Evolutionary conservation across 2,797 vertebrate species (phyloP).

Genomic region (Gymnodraco acuticeps): DNA sequence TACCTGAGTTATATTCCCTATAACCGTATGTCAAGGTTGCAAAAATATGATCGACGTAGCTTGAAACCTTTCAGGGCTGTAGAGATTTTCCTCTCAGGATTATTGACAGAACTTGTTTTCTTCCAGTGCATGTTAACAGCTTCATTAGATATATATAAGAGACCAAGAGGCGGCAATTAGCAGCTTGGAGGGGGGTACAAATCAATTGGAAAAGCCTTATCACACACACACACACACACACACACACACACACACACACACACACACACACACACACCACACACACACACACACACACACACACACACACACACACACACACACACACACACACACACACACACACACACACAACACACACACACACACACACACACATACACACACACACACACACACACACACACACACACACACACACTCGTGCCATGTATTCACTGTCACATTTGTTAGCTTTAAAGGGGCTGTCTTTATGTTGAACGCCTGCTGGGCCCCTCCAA

Average conservation of each 20-base stretch:
- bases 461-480: too few species aligned
- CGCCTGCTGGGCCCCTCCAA: too few species aligned
- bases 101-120: constrained; percentile 17
- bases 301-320: too few species aligned
- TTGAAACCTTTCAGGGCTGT: constrained; percentile 28
- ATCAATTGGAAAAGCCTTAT: not conserved
- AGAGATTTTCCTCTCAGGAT: constrained; percentile 30
- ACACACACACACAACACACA: not conserved
- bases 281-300: too few species aligned
- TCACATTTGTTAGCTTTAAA: too few species aligned
- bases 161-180: not conserved
- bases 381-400: too few species aligned
- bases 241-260: not conserved
- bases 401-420: too few species aligned
- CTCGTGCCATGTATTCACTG: too few species aligned
- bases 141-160: constrained; percentile 33
- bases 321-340: not conserved
- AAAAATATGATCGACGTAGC: constrained; percentile 35
- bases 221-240: not conserved
- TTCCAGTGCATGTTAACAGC: constrained; percentile 23
- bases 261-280: not conserved
- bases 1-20: not conserved
- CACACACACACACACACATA: not conserved
- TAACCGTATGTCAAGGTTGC: constrained; percentile 6
- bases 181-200: constrained; percentile 12